Evolutionary conservation across 2,113 vertebrate genomes (phyloP).

Genomic region (Heliornis fulica): DNA sequence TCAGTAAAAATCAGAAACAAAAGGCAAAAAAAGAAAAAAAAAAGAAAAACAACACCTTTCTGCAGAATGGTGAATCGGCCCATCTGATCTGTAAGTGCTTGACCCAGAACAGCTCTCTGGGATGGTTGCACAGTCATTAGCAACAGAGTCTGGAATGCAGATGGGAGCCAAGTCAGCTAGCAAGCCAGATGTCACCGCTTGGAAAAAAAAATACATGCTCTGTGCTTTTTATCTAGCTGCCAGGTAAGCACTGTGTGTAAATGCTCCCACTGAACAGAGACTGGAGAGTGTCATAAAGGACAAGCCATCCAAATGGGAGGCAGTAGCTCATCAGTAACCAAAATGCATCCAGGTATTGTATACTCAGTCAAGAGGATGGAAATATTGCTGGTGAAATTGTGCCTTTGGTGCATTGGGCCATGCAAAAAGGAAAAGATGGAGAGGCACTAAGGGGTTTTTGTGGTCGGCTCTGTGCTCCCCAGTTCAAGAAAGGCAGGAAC

Average conservation of each 20-base stretch:
- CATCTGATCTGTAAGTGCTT: background rate
- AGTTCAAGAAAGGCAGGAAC: no score
- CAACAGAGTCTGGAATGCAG: background rate
- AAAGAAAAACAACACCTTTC: background rate
- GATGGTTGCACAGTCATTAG: slow-evolving; percentile 4
- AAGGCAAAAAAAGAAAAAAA: background rate
- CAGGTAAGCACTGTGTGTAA: slow-evolving; percentile 11
- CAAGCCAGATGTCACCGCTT: slow-evolving; percentile 41
- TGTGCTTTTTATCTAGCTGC: slow-evolving; percentile 1
- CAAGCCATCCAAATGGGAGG: background rate
- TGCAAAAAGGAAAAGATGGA: background rate
- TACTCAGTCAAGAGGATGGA: background rate
- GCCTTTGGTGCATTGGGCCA: background rate
- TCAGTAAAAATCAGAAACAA: background rate
- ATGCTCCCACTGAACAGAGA: background rate
- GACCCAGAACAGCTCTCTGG: slow-evolving; percentile 1
- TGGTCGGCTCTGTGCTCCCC: no score
- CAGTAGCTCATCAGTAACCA: background rate
- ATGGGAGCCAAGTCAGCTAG: slow-evolving; percentile 26
- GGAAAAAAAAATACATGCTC: background rate
- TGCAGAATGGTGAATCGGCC: background rate
- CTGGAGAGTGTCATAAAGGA: background rate
- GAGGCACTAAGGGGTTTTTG: background rate
- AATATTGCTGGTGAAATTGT: background rate
- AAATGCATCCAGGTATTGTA: background rate